Evolutionary conservation across 2,888 invertebrate genomes (phyloP).

Genomic region (Drosophila koepferae): DNA sequence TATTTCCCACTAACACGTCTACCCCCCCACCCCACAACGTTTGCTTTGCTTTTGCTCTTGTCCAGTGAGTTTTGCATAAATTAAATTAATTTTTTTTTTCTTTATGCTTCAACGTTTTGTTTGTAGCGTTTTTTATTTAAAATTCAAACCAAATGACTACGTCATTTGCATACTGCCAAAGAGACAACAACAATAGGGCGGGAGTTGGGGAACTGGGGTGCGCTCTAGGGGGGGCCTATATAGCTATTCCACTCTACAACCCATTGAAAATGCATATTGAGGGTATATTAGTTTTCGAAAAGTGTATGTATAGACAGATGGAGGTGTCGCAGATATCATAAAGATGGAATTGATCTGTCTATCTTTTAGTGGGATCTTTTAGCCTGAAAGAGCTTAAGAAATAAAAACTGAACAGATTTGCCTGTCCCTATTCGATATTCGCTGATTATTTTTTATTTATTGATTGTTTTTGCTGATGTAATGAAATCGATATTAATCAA

Average conservation of each 20-base stretch:
- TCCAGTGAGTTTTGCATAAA: constrained; percentile 68
- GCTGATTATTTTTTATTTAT: background rate
- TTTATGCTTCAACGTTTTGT: constrained; percentile 19
- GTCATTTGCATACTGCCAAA: constrained; percentile 64
- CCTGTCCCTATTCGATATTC: too few species aligned
- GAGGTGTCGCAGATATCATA: background rate
- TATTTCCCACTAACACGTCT: background rate
- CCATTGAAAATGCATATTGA: too few species aligned
- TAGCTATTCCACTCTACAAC: background rate
- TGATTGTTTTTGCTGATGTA: too few species aligned
- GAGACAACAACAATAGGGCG: constrained; percentile 36
- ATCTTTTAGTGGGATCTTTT: too few species aligned
- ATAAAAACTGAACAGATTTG: background rate
- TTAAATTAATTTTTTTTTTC: constrained; percentile 61
- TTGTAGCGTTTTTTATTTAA: constrained; percentile 37
- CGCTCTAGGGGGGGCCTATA: constrained; percentile 2
- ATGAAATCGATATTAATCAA: too few species aligned
- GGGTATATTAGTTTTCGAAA: background rate
- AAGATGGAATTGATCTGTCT: background rate
- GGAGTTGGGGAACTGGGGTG: background rate
- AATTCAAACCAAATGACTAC: constrained; percentile 58
- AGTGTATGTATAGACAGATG: background rate
- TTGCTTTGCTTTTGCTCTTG: constrained; percentile 46
- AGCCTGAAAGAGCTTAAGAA: too few species aligned
- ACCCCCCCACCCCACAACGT: background rate